Base-by-base conservation (phyloP, 1,140 invertebrate genomes). In the Pseudomyrmex cubaensis region DNA sequence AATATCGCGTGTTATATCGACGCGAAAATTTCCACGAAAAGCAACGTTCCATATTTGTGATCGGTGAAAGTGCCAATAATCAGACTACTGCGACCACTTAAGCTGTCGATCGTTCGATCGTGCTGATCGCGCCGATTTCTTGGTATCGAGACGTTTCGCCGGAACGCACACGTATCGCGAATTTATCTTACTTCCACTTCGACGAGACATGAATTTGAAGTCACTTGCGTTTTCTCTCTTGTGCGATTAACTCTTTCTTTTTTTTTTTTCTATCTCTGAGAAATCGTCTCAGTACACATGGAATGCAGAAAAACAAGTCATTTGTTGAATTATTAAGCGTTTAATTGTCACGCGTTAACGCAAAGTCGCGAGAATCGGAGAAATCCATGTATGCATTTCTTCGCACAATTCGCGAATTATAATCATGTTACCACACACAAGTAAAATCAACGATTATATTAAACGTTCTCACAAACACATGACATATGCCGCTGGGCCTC, bases 31-130 rank as follows among this genome's bases (percentile, higher is more conserved):
- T 54, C 13, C n/a, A 20, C 56, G 70, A 80, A 74, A 57, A 75
- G 57, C 25, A 50, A 76, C 52, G 77, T 73, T 74, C 52, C 50
- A 20, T 50, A 57, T 44, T 85, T 64, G 54, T 61, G 72, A 85
- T 85, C 67, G 76, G 87, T 85, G 87, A 89, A 88, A 88, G 87
- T 78, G 15, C 59, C 59, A 76, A 13, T 76, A 82, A 87, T 84
- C 66, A 59, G 66, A 73, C 72, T 62, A 44, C 10, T 22, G 22
- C 25, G 50, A 44, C 20, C 48, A 50, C n/a, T 12, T 22, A 52
- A 22, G 52, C 9, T 17, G 80, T 48, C 52, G 69, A 76, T 77
- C 54, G 48, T 44, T 59, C 20, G 44, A 66, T 35, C 61, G 54
- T 57, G 13, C 54, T 12, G 57, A 64, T 77, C 48, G 52, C 20